These are phyloP conservation scores for Cololabis saira DNA, from an alignment of 2,113 vertebrate genomes.

Conservation along the genomic window DNA sequence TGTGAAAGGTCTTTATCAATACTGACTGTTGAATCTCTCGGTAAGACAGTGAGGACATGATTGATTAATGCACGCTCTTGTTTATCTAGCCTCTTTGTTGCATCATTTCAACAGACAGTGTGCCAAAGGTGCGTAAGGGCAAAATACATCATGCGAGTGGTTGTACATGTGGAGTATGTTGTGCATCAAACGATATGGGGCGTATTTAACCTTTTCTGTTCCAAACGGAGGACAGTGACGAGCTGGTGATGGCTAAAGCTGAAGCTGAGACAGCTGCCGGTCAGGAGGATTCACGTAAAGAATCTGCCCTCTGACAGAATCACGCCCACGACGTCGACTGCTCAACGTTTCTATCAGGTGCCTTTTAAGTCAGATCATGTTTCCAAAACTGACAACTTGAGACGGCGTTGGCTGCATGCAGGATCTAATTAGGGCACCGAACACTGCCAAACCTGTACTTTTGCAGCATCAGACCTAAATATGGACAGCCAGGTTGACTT, in stretches of 20 bases:
- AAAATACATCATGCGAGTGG: no score
- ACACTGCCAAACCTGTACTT: no score
- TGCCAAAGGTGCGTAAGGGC: background rate
- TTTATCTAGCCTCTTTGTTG: slow-evolving; percentile 39
- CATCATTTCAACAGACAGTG: slow-evolving; percentile 18
- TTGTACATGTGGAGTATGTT: no score
- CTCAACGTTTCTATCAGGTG: no score
- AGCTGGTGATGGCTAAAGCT: no score
- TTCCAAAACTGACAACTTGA: no score
- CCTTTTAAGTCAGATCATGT: no score
- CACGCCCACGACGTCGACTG: background rate
- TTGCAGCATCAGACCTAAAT: no score
- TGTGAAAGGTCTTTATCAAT: slow-evolving; percentile 1
- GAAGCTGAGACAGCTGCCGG: background rate
- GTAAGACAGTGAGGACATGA: slow-evolving; percentile 11
- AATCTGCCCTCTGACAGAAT: slow-evolving; percentile 4
- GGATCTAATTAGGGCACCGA: no score
- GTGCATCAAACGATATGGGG: background rate
- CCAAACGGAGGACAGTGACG: no score
- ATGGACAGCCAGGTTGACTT: no score
- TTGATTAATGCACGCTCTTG: slow-evolving; percentile 32
- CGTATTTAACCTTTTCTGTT: background rate
- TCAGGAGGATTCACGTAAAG: background rate
- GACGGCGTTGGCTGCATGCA: no score
- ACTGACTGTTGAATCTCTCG: slow-evolving; percentile 5